Evolutionary conservation across 2,113 vertebrate genomes (phyloP).

Genomic region (Brachyhypopomus gauderio): DNA sequence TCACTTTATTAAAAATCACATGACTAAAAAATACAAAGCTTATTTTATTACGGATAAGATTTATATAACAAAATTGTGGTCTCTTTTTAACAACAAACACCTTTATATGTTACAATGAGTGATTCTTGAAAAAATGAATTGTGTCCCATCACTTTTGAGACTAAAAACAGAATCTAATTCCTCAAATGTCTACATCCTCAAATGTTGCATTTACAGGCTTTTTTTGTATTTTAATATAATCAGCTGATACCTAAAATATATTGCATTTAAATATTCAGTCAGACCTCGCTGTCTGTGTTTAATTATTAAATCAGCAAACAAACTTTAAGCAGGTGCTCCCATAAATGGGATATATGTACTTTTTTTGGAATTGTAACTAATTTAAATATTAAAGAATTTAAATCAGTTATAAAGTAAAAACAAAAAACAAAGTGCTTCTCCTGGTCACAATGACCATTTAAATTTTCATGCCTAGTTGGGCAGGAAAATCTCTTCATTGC

Average conservation of each 20-base stretch:
- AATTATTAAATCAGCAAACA: neutral
- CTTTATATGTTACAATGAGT: neutral
- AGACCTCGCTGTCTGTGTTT: neutral
- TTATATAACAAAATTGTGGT: neutral
- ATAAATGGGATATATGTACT: slow-evolving; percentile 20
- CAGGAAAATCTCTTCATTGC: slow-evolving; percentile 17
- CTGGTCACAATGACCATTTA: neutral
- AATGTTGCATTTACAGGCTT: slow-evolving; percentile 25
- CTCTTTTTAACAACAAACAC: slow-evolving; percentile 3
- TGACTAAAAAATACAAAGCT: slow-evolving; percentile 10
- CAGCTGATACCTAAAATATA: neutral
- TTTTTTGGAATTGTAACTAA: slow-evolving; percentile 7
- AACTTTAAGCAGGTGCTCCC: neutral
- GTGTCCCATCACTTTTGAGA: neutral
- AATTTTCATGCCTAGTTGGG: neutral
- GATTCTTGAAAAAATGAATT: neutral
- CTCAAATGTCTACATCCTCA: slow-evolving; percentile 9
- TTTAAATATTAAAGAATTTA: slow-evolving; percentile 21
- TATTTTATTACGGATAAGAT: neutral
- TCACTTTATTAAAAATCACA: slow-evolving; percentile 42
- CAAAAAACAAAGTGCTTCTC: slow-evolving; percentile 43
- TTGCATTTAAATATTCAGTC: neutral
- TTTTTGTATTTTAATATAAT: neutral
- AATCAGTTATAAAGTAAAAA: slow-evolving; percentile 18
- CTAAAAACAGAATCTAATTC: neutral